Base-by-base conservation (phyloP, 2,797 vertebrate genomes). In the Thaleichthys pacificus region DNA sequence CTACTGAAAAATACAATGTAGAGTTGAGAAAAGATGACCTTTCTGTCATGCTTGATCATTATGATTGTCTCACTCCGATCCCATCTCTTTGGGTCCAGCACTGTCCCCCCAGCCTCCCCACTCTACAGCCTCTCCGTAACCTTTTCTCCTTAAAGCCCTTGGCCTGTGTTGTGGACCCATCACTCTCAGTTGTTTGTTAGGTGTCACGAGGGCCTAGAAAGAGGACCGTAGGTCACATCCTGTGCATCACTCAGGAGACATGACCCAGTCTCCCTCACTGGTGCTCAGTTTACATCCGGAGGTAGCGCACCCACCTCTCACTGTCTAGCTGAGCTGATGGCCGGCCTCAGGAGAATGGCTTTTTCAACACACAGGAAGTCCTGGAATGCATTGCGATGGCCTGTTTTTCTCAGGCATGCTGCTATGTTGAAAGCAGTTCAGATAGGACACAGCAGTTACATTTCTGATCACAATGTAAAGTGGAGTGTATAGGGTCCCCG, bases 111-210 rank as follows among this genome's bases (percentile, higher is more conserved):
- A 5, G 3, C 28, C 28, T n/a, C 19, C 5, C 51, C 15, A 7
- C 51, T 15, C 19, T 83, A 51, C 84, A 62, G 82, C 66, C 71
- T 81, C 82, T 77, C 78, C 78, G 80, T 87, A 86, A 89, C 91
- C 89, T 90, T 91, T 87, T 89, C 91, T 92, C 91, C 90, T 93
- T 92, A 89, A 89, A 86, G 82, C 75, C 68, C 72, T 84, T 72
- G 74, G 84, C 69, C 82, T 75, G 77, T 17, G 71, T 81, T 81
- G 75, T 79, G 56, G 28, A 65, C 70, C 77, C 80, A 82, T 82
- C 78, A 77, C 81, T 86, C 85, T 69, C 58, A 71, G 83, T 74
- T 86, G 85, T 89, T 92, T 91, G 89, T 88, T 89, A 90, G 87
- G 77, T 88, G 80, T 84, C 82, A 87, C 82, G 85, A 89, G 76